phyloP scores from a whole-genome alignment of 2,888 invertebrate species.

The Agrypnus murinus region DNA sequence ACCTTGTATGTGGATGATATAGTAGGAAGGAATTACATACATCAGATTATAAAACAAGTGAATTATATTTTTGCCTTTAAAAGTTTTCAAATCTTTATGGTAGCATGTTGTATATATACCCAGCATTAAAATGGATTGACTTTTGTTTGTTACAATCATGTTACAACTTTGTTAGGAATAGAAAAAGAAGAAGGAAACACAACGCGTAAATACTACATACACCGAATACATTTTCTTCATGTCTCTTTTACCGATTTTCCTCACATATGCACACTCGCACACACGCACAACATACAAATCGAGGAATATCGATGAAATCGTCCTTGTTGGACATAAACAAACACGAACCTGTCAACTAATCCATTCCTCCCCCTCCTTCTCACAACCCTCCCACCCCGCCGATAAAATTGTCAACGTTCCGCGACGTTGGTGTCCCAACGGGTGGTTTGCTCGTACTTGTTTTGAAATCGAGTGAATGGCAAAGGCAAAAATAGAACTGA shows the following conservation, averaged over 20 bases:
- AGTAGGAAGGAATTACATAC: too few relatives aligned
- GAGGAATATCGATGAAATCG: conserved; percentile 36
- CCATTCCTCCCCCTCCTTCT: background rate
- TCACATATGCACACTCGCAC: background rate
- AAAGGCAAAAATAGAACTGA: conserved; percentile 24
- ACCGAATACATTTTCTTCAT: conserved; percentile 30
- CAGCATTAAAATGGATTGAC: too few relatives aligned
- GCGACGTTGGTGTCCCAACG: conserved; percentile 18
- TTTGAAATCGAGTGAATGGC: conserved; percentile 11
- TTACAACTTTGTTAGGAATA: too few relatives aligned
- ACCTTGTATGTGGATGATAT: too few relatives aligned
- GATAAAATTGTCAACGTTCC: conserved; percentile 17
- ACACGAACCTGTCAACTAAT: conserved; percentile 32
- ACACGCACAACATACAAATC: background rate
- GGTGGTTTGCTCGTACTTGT: conserved; percentile 23
- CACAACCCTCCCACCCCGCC: conserved; percentile 6
- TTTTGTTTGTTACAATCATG: too few relatives aligned
- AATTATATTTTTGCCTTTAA: too few relatives aligned
- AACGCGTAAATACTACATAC: too few relatives aligned
- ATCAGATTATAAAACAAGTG: too few relatives aligned
- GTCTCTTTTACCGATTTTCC: conserved; percentile 30
- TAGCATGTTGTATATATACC: too few relatives aligned
- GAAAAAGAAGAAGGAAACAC: too few relatives aligned
- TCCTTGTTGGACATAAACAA: conserved; percentile 32
- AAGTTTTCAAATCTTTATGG: too few relatives aligned